phyloP scores from a whole-genome alignment of 2,113 vertebrate genomes.

The Pseudorasbora parva region DNA sequence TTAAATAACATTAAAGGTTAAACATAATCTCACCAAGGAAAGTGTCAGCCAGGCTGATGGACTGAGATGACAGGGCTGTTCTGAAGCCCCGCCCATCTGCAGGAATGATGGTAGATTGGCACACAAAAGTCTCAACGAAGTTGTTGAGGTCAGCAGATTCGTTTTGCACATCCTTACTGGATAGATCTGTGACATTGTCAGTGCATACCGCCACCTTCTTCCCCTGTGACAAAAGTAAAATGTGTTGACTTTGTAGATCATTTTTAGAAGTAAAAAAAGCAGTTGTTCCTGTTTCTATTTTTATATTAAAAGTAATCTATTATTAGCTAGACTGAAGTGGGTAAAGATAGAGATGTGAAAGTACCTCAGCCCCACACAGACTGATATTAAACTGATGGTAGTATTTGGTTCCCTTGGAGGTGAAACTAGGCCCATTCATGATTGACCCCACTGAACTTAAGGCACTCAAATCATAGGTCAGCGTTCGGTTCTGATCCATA shows the following conservation, averaged over 20 bases:
- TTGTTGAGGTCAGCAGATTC: conserved; percentile 84
- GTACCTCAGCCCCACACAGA: conserved; percentile 91
- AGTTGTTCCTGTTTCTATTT: not conserved
- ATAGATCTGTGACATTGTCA: conserved; percentile 94
- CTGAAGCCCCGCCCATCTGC: conserved; percentile 93
- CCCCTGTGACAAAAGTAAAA: conserved; percentile 70
- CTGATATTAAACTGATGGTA: conserved; percentile 97
- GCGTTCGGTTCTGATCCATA: conserved; percentile 80
- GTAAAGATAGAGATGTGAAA: conserved; percentile 28
- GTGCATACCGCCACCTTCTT: conserved; percentile 86
- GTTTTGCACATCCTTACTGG: conserved; percentile 81
- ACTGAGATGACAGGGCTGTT: conserved; percentile 91
- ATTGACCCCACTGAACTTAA: conserved; percentile 84
- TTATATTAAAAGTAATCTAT: not conserved
- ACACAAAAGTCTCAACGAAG: conserved; percentile 88
- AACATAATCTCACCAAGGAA: conserved; percentile 83
- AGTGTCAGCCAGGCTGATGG: conserved; percentile 91
- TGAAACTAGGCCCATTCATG: conserved; percentile 96
- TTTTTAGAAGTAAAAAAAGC: not conserved
- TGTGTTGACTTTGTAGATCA: not conserved
- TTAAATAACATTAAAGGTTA: not conserved
- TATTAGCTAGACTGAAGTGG: not conserved
- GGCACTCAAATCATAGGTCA: conserved; percentile 86
- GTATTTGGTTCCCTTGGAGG: conserved; percentile 96
- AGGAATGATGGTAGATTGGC: conserved; percentile 95